A percentile compares a stretch with the other conserved stretches of the same genome.
phyloP scores from a whole-genome alignment of 2,888 invertebrate genomes.

The Bursaphelenchus okinawaensis region DNA sequence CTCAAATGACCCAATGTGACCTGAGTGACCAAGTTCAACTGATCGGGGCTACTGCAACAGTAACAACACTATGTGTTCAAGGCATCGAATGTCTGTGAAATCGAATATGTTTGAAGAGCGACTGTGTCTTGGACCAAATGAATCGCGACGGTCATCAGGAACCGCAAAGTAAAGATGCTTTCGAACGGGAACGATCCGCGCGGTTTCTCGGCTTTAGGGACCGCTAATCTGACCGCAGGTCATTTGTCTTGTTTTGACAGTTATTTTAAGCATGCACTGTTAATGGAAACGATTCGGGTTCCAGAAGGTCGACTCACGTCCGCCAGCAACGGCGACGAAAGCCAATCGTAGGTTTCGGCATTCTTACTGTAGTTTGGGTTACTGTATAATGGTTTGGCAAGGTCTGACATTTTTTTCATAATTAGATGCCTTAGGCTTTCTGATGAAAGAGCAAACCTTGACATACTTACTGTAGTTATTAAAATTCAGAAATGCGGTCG shows the following conservation, averaged over 20 bases:
- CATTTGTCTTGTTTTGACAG: not conserved
- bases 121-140: too few relatives aligned
- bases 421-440: too few relatives aligned
- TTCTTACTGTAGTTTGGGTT: not conserved
- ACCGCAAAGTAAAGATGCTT: not conserved
- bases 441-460: too few relatives aligned
- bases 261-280: not conserved
- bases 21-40: too few relatives aligned
- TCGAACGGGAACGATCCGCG: not conserved
- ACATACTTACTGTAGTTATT: too few relatives aligned
- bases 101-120: too few relatives aligned
- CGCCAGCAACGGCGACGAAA: not conserved
- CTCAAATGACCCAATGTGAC: not conserved
- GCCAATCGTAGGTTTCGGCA: not conserved
- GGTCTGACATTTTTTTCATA: not conserved
- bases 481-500: slow-evolving; percentile 18
- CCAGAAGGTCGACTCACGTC: not conserved
- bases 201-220: not conserved
- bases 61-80: too few relatives aligned
- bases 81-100: too few relatives aligned
- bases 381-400: not conserved
- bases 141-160: not conserved
- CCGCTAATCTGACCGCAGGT: not conserved
- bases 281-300: not conserved
- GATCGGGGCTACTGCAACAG: too few relatives aligned